These are phyloP conservation scores for Aythya baeri DNA, from an alignment of 2,113 vertebrate species.

Conservation along the genomic window DNA sequence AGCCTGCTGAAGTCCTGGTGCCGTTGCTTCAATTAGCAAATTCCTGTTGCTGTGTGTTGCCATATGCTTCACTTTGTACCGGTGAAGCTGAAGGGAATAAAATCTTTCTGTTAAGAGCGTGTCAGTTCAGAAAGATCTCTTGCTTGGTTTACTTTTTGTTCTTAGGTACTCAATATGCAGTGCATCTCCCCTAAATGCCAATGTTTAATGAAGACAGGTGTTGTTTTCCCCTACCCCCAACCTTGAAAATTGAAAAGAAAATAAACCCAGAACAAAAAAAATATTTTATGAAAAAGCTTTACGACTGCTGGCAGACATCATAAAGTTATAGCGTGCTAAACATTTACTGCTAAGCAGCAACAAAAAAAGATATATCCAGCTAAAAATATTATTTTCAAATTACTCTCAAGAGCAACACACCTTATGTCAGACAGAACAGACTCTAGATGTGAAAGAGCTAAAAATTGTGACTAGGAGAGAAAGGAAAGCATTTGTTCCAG, in stretches of 20 bases:
- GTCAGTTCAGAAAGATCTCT: neutral
- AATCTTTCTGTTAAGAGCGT: neutral
- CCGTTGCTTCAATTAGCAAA: neutral
- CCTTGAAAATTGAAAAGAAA: neutral
- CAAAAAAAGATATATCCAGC: neutral
- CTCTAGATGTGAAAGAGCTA: neutral
- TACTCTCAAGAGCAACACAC: constrained; percentile 7
- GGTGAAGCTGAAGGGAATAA: neutral
- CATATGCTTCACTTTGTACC: neutral
- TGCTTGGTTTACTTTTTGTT: neutral
- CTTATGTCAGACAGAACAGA: neutral
- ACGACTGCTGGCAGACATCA: neutral
- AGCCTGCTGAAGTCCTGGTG: neutral
- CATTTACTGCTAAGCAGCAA: neutral
- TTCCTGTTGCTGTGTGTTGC: neutral
- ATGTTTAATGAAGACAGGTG: neutral
- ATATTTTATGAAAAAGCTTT: neutral
- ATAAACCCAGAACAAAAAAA: neutral
- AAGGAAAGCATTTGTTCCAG: neutral
- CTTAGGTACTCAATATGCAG: neutral
- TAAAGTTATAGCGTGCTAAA: neutral
- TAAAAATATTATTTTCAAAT: constrained; percentile 13
- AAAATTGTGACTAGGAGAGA: neutral
- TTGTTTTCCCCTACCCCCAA: too few relatives aligned
- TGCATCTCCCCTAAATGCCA: neutral